Evolutionary conservation across 2,888 invertebrate genomes (phyloP), one percentile per base, ranked within the genome.

Genomic region (Parelbella ahira): DNA sequence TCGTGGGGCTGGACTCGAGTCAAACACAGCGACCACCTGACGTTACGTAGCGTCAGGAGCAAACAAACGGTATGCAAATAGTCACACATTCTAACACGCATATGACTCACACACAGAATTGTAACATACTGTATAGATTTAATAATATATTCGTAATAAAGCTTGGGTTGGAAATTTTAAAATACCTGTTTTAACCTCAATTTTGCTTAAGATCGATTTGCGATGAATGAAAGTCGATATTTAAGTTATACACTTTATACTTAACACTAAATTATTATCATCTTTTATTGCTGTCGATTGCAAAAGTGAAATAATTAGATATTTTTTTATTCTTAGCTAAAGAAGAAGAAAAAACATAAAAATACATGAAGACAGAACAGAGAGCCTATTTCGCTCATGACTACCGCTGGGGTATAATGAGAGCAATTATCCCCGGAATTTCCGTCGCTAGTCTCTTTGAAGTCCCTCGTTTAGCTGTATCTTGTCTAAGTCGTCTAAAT

Each of bases 391-490:
- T n/a, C 7, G 7, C 8, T 27, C 15, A 1, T 10, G 9, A 8
- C 33, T 23, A 2, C 23, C 11, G 10, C 9, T n/a, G 6, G 12
- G n/a, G n/a, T 21, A 37, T 27, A 37, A 37, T 37, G 27, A 37
- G 27, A 4, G 27, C 37, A 37, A 37, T 37, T 37, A 37, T 11
- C 3, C 7, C 12, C 19, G 27, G 19, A n/a, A n/a, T n/a, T n/a
- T n/a, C n/a, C n/a, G n/a, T n/a, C n/a, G n/a, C n/a, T n/a, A 37
- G 23, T 25, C 23, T 21, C 36, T 36, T 36, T 36, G 36, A 36
- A 36, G 25, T 11, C 19, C 11, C 24, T 24, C 4, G n/a, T 36
- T 36, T 12, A 27, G 11, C 11, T 18, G 25, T 37, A 19, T 18
- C 8, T 27, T 37, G 25, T 12, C 8, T 18, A 18, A 11, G 12